Base-by-base conservation (phyloP, 2,797 vertebrate genomes). In the Huso huso region DNA sequence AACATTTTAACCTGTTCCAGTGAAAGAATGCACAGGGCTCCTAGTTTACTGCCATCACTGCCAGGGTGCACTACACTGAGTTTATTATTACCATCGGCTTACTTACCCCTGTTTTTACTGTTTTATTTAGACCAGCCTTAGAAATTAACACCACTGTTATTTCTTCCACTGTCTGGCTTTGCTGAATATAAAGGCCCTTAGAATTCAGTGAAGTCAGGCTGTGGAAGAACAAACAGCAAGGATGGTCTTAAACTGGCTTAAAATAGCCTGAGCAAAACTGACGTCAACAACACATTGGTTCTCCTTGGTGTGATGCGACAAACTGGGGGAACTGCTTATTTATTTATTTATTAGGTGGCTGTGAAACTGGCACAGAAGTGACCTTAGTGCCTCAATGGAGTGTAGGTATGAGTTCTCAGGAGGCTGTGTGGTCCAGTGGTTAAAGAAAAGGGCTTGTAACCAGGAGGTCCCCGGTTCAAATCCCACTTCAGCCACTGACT, bases 1-100 rank as follows among this genome's bases (percentile, higher is more conserved):
- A 84, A 79, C 63, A 71, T 84, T 85, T 87, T 81, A 88, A 85
- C 87, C 86, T 84, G 80, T 79, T 80, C 80, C 78, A 83, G 83
- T 73, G 78, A 11, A 63, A 15, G 52, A 49, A 3, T 9, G 12
- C 6, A 49, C 55, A 8, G 61, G 4, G 8, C 49, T 12, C 18
- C 15, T 7, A 49, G 62, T 65, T 5, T 49, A 62, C 48, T 11
- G 5, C 2, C 61, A 57, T 18, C 5, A 7, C n/a, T 8, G 49
- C 48, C 55, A 58, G 55, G 12, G 55, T n/a, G 55, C 55, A n/a
- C 12, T 58, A 13, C 12, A n/a, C 55, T n/a, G 55, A 1, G 15
- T 13, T 11, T 53, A 12, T 53, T n/a, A 58, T n/a, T 58, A 13
- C 6, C 55, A 58, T 58, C 12, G 12, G 3, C 12, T 58, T 58